These are phyloP conservation scores for Petrocephalus zakoni DNA, from an alignment of 2,113 vertebrate species.

Conservation along the genomic window DNA sequence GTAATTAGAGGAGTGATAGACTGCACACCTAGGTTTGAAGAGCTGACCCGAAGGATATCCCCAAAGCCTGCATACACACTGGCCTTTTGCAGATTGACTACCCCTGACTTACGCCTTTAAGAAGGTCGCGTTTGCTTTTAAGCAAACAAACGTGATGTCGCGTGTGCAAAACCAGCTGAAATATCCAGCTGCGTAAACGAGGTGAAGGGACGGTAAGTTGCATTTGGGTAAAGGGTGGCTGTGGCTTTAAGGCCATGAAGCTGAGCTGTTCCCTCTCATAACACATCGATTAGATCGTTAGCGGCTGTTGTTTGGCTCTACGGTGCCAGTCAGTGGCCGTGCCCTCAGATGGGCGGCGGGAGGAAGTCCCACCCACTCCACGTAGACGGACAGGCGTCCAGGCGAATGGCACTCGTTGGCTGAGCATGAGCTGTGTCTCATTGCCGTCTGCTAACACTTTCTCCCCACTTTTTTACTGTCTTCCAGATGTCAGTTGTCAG, in stretches of 20 bases:
- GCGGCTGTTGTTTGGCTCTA: background rate
- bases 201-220: too few species aligned
- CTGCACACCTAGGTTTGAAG: background rate
- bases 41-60: background rate
- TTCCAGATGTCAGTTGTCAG: constrained; percentile 48
- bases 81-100: background rate
- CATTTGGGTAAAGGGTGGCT: background rate
- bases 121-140: background rate
- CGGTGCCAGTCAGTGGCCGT: background rate
- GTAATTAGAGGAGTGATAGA: background rate
- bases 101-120: background rate
- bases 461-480: constrained; percentile 19
- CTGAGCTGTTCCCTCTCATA: background rate
- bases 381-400: background rate
- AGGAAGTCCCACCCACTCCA: background rate
- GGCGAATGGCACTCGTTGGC: background rate
- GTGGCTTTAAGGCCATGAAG: background rate
- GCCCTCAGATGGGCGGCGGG: background rate
- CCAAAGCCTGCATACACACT: background rate
- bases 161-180: background rate
- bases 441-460: background rate
- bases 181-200: background rate
- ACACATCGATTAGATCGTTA: background rate
- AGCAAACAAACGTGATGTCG: background rate
- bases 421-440: background rate